Conservation (phyloP, 2,113 vertebrate species). For the Epinephelus lanceolatus region DNA sequence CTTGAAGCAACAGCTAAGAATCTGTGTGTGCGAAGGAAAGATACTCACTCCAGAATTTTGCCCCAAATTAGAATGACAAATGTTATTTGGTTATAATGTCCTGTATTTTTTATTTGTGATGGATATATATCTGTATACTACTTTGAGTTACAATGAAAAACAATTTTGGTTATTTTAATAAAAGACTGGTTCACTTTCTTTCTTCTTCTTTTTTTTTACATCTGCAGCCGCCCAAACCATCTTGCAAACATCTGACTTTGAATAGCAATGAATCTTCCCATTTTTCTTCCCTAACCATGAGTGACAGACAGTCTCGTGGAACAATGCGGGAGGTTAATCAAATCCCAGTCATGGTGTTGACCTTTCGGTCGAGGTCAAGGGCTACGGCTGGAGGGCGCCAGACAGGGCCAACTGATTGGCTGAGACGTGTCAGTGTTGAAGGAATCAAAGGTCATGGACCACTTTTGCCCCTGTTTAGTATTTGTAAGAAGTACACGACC, state of each 20-base stretch:
- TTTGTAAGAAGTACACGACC: not conserved
- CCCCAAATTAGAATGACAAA: not conserved
- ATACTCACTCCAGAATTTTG: not conserved
- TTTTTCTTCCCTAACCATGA: conserved; percentile 61
- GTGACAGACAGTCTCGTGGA: conserved; percentile 62
- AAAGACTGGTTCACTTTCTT: not conserved
- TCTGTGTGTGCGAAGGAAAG: not conserved
- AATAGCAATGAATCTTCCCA: conserved; percentile 66
- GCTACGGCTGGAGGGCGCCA: conserved; percentile 64
- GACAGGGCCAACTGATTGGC: conserved; percentile 65
- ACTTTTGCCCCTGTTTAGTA: not conserved
- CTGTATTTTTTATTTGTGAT: not conserved
- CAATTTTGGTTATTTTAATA: not conserved
- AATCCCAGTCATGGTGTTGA: conserved; percentile 80
- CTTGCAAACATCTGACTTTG: conserved; percentile 57
- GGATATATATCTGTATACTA: conserved; percentile 2
- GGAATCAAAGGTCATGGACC: conserved; percentile 65
- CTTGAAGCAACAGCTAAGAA: not conserved
- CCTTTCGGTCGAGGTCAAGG: conserved; percentile 74
- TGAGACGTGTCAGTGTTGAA: conserved; percentile 58
- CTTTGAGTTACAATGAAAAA: not conserved
- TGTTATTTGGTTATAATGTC: not conserved
- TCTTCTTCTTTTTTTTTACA: not conserved
- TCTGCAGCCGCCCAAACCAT: conserved; percentile 21
- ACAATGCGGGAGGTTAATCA: conserved; percentile 81